Evolutionary conservation across 2,113 vertebrate genomes (phyloP).

Genomic region (Pteronura brasiliensis): DNA sequence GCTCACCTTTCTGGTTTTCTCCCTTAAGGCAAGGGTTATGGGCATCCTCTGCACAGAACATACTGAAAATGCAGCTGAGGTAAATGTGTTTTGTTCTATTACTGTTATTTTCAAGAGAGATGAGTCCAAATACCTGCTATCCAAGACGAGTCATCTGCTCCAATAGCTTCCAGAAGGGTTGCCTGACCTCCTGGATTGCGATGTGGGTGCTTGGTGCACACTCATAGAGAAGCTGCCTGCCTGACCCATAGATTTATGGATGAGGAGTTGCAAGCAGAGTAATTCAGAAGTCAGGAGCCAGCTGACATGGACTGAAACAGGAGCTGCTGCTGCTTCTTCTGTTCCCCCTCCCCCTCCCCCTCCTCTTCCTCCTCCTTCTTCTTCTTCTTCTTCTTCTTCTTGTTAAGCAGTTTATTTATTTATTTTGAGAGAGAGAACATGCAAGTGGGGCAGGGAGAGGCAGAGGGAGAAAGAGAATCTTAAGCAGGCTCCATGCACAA

Average conservation of each 20-base stretch:
- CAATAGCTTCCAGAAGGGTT: not conserved
- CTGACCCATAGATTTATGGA: not conserved
- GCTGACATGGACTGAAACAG: not conserved
- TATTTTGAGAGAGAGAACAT: not conserved
- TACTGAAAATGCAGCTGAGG: not conserved
- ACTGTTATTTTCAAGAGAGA: conserved; percentile 60
- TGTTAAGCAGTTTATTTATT: not conserved
- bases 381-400: not conserved
- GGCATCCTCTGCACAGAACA: not conserved
- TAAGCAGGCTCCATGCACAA: not conserved
- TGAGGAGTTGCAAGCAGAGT: not conserved
- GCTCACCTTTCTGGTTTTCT: not conserved
- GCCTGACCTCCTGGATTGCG: not conserved
- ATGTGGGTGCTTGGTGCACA: not conserved
- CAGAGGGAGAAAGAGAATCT: not conserved
- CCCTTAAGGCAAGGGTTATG: not conserved
- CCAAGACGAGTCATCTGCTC: conserved; percentile 4
- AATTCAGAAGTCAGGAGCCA: not conserved
- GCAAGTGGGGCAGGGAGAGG: not conserved
- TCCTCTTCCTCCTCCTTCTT: not conserved
- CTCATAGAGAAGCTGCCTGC: not conserved
- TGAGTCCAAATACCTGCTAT: conserved; percentile 64
- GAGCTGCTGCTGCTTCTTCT: not conserved
- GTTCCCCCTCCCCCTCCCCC: too few relatives aligned
- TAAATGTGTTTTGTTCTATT: conserved; percentile 50